A percentile compares a stretch with the other conserved stretches of the same genome.
phyloP scores from a whole-genome alignment of 1,140 invertebrate species.

The Druon quercuslanigerum region DNA sequence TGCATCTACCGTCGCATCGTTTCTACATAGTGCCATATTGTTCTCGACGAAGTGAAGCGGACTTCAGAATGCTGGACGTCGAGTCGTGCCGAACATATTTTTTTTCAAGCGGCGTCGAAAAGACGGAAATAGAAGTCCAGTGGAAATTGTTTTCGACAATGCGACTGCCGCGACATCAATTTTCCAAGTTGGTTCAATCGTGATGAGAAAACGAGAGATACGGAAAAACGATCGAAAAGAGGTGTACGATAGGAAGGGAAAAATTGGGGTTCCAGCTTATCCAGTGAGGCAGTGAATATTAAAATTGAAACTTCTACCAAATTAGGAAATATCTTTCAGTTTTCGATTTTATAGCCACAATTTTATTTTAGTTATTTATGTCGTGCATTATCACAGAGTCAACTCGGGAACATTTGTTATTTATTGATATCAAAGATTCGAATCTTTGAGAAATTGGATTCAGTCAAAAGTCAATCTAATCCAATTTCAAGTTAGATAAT shows the following conservation, averaged over 20 bases:
- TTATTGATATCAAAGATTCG: too few relatives aligned
- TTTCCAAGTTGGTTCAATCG: constrained; percentile 13
- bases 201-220: constrained; percentile 7
- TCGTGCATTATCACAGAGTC: too few relatives aligned
- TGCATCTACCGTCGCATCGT: constrained; percentile 7
- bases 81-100: neutral
- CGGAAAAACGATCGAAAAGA: neutral
- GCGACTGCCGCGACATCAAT: constrained; percentile 26
- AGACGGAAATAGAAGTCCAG: constrained; percentile 23
- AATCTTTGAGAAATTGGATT: too few relatives aligned
- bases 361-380: too few relatives aligned
- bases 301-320: neutral
- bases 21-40: neutral
- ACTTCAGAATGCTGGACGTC: constrained; percentile 10
- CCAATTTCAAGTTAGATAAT: too few relatives aligned
- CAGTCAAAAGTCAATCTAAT: too few relatives aligned
- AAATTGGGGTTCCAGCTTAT: neutral
- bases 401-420: too few relatives aligned
- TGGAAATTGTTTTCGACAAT: constrained; percentile 27
- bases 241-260: constrained; percentile 10
- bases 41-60: constrained; percentile 26
- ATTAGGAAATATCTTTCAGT: too few relatives aligned
- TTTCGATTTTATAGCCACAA: too few relatives aligned
- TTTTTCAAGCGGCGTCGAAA: constrained; percentile 14
- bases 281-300: neutral